These are phyloP conservation scores for Holothuria glaberrima DNA, from an alignment of 35 echinoderm and acorn worm genomes.

Conservation along the genomic window DNA sequence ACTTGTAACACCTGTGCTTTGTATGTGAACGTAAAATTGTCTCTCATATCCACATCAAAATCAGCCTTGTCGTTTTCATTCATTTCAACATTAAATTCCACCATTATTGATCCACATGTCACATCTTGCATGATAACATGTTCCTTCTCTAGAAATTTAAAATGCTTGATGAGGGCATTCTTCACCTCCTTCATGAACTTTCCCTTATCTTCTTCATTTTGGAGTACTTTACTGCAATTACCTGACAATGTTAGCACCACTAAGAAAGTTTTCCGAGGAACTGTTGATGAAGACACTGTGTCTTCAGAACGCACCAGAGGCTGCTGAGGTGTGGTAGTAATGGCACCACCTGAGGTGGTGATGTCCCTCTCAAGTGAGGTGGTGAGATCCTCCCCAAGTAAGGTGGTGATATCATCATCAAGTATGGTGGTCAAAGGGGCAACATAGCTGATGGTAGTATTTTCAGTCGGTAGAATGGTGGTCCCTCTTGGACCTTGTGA, in stretches of 20 bases:
- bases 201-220: slow-evolving; percentile 24
- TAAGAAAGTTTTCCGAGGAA: background rate
- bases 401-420: too few relatives aligned
- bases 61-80: background rate
- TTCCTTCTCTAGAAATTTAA: background rate
- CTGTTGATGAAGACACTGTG: background rate
- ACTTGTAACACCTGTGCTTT: background rate
- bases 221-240: slow-evolving; percentile 35
- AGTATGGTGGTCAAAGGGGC: too few relatives aligned
- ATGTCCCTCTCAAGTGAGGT: too few relatives aligned
- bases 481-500: too few relatives aligned
- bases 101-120: slow-evolving; percentile 63
- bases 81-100: background rate
- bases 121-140: slow-evolving; percentile 41
- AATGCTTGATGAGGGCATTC: slow-evolving; percentile 5
- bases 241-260: background rate
- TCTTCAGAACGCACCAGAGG: background rate
- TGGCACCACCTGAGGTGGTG: too few relatives aligned
- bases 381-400: too few relatives aligned
- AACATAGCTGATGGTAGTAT: too few relatives aligned
- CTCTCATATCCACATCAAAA: slow-evolving; percentile 13
- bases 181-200: slow-evolving; percentile 12
- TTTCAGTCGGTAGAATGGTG: too few relatives aligned
- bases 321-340: background rate
- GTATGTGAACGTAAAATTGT: slow-evolving; percentile 27